These are phyloP conservation scores for Coracopsis vasa DNA, from an alignment of 2,113 vertebrate genomes.

Conservation along the genomic window DNA sequence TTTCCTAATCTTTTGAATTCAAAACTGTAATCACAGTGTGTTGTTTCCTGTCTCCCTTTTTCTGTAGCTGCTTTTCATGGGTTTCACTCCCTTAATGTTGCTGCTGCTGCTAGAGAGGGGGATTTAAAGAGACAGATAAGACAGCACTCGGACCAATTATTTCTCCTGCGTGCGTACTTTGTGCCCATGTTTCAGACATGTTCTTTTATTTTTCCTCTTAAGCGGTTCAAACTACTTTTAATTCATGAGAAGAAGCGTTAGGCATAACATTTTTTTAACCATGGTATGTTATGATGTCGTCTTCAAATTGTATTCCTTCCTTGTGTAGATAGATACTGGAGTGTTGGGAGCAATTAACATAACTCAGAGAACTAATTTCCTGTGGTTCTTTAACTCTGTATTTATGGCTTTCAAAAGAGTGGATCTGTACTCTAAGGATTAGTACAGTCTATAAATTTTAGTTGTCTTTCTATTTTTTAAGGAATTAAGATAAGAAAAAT, in stretches of 20 bases:
- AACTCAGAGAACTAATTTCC: constrained; percentile 64
- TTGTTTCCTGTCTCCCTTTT: not conserved
- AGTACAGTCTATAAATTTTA: constrained; percentile 54
- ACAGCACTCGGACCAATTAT: not conserved
- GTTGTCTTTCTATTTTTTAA: not conserved
- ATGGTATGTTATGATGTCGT: constrained; percentile 33
- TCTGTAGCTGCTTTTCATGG: not conserved
- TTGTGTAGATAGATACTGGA: constrained; percentile 42
- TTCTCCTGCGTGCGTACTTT: not conserved
- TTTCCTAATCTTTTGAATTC: not conserved
- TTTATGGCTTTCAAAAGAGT: constrained; percentile 52
- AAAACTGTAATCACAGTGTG: not conserved
- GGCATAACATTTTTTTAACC: not conserved
- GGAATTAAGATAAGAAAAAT: constrained; percentile 55
- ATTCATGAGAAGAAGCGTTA: not conserved
- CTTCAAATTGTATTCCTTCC: constrained; percentile 24
- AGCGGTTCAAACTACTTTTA: constrained; percentile 27
- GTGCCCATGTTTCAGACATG: not conserved
- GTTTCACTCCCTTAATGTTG: not conserved
- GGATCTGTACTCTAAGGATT: constrained; percentile 38
- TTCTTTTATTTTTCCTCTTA: not conserved
- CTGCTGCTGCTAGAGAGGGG: not conserved
- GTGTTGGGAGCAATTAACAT: constrained; percentile 63
- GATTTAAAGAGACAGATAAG: constrained; percentile 46
- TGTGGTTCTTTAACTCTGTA: constrained; percentile 41